A percentile compares a stretch with the other conserved stretches of the same genome.
Conservation (phyloP, 2,113 vertebrate genomes). For the Heterotis niloticus region DNA sequence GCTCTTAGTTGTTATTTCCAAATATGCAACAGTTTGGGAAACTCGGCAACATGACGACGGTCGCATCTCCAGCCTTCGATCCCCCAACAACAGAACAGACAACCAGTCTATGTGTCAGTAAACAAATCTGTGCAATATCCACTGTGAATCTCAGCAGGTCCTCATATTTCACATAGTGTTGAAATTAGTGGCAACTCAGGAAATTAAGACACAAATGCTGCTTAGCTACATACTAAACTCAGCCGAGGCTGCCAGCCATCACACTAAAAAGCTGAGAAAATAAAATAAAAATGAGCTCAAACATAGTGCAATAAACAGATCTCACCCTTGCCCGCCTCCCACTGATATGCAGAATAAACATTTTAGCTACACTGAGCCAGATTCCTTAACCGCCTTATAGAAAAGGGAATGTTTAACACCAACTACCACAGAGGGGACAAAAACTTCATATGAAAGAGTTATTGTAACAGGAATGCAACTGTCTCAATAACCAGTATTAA, state of each 20-base stretch:
- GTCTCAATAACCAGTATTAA: background rate
- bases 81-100: background rate
- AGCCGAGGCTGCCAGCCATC: constrained; percentile 32
- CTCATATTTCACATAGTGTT: constrained; percentile 44
- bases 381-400: constrained; percentile 32
- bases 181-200: constrained; percentile 26
- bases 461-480: no score
- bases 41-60: background rate
- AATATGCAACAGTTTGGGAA: constrained; percentile 23
- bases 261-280: background rate
- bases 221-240: constrained; percentile 39
- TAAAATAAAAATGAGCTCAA: constrained; percentile 42
- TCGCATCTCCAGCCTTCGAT: background rate
- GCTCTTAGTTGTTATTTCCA: constrained; percentile 39
- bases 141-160: constrained; percentile 10
- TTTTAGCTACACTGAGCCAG: background rate
- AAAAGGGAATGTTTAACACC: constrained; percentile 63
- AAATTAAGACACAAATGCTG: constrained; percentile 37
- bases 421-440: constrained; percentile 29
- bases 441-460: no score
- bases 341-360: background rate
- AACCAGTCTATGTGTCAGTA: constrained; percentile 3
- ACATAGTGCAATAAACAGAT: constrained; percentile 49
- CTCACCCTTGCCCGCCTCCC: background rate
- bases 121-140: constrained; percentile 15